A percentile compares a stretch with the other conserved stretches of the same genome.
These are phyloP conservation scores for Abscondita cerata DNA, from an alignment of 2,888 invertebrate genomes.

Conservation along the genomic window DNA sequence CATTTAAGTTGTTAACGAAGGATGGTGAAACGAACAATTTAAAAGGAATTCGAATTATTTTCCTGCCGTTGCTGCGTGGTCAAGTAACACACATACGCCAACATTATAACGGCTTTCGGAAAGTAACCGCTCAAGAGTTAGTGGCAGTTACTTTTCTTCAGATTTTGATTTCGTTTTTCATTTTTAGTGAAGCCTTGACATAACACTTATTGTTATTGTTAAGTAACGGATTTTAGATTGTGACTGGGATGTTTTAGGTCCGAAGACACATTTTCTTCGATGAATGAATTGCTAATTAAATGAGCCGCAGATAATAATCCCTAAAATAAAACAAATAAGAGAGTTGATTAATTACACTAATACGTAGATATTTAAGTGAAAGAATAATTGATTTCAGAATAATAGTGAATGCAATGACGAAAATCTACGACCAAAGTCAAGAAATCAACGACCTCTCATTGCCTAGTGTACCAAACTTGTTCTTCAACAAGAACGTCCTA, in stretches of 20 bases:
- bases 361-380: too few species aligned
- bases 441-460: conserved; percentile 60
- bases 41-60: conserved; percentile 37
- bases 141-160: conserved; percentile 54
- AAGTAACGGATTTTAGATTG: neutral
- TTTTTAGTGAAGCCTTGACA: conserved; percentile 26
- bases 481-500: conserved; percentile 45
- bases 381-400: conserved; percentile 37
- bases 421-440: conserved; percentile 46
- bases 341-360: too few species aligned
- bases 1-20: conserved; percentile 22
- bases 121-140: conserved; percentile 51
- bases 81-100: conserved; percentile 50
- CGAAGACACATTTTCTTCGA: too few species aligned
- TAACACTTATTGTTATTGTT: conserved; percentile 20
- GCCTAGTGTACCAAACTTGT: conserved; percentile 60
- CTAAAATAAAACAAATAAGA: too few species aligned
- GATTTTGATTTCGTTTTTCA: conserved; percentile 56
- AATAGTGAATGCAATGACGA: conserved; percentile 40
- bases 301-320: too few species aligned
- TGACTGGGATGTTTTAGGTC: neutral
- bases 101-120: conserved; percentile 53
- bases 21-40: conserved; percentile 33
- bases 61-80: conserved; percentile 40
- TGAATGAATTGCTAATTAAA: too few species aligned